Evolutionary conservation across 1,140 invertebrate species (phyloP).

Genomic region (Probaryconus sp.): DNA sequence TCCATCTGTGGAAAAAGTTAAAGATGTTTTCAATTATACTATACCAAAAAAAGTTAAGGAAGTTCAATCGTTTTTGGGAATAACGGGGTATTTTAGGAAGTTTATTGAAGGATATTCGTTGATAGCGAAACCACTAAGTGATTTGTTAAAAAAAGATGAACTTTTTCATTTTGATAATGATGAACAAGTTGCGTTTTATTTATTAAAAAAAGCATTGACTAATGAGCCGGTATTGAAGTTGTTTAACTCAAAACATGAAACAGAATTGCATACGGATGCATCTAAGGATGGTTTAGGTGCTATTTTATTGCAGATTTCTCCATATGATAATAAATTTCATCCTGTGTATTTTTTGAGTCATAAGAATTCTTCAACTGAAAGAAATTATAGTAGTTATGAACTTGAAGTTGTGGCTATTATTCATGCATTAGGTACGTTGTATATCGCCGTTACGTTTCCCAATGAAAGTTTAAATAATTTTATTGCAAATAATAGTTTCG

Average conservation of each 20-base stretch:
- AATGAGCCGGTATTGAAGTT: background rate
- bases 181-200: background rate
- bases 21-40: too few species aligned
- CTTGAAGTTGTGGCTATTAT: background rate
- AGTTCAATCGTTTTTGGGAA: conserved; percentile 13
- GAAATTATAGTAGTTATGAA: conserved; percentile 12
- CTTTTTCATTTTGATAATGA: background rate
- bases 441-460: too few species aligned
- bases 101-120: conserved; percentile 1
- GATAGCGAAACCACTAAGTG: conserved; percentile 16
- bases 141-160: background rate
- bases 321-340: conserved; percentile 3
- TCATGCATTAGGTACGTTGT: too few species aligned
- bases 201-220: background rate
- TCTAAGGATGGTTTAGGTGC: conserved; percentile 10
- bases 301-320: background rate
- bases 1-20: too few species aligned
- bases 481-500: too few species aligned
- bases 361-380: background rate
- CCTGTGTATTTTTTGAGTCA: conserved; percentile 5
- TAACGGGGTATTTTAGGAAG: conserved; percentile 23
- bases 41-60: conserved; percentile 1
- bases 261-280: conserved; percentile 7
- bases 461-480: too few species aligned
- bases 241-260: conserved; percentile 1